Base-by-base conservation (phyloP, 2,797 vertebrate genomes). In the Chloroceryle amazona region DNA sequence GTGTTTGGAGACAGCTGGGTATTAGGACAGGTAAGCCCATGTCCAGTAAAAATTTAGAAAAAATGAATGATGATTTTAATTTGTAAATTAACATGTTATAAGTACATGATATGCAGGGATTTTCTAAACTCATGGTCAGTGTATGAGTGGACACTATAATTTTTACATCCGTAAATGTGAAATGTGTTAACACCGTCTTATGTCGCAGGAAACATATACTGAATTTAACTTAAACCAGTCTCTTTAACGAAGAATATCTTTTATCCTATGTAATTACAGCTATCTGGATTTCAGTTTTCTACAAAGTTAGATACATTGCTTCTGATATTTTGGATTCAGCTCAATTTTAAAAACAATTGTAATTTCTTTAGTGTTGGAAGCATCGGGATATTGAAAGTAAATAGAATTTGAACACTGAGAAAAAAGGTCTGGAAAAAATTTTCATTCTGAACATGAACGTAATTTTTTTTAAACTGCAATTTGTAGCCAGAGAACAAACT, bases 1-100 rank as follows among this genome's bases (percentile, higher is more conserved):
- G 98, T 99, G 46, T 99, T 99, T 98, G 99, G 99, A 97, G 99
- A 99, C 94, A 99, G 99, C 95, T 99, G 99, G 99, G 98, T 99
- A 47, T 98, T 99, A 95, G 99, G 99, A 94, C 99, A 99, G 99
- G 99, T 99, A 94, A 97, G 97, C 91, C 61, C 37, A 66, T 10
- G 33, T 70, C 22, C 23, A 35, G 41, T 26, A 61, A 61, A 12
- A 57, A 70, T 31, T 25, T 58, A 63, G 42, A 35, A 63, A 2
- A 86, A 88, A 67, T 57, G 1, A 6, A 42, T 62, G 13, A 11
- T 71, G 39, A 62, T 80, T 63, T 39, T 72, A 58, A 29, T 86
- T 86, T 55, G 17, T 75, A 72, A 81, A 46, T 33, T 21, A 44
- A 44, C 13, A 65, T 15, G 8, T 44, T 42, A 15, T 44, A 44